Evolutionary conservation across 2,888 invertebrate genomes (phyloP), one percentile per base, ranked within the genome.

Genomic region (Cepaea hortensis): DNA sequence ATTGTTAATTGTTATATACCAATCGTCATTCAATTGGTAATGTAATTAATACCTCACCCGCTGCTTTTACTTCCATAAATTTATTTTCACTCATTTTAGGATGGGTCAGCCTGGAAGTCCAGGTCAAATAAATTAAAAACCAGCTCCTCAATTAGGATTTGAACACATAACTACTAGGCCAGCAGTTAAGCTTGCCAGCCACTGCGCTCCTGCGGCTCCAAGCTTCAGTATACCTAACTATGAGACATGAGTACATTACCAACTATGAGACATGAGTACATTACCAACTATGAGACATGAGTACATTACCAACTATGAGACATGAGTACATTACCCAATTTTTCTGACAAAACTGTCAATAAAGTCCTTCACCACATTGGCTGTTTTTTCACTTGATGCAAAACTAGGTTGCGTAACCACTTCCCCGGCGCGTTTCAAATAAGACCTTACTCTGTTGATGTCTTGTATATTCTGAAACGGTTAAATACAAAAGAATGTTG

Each of bases 381-480:
- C 73, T 73, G 75, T 75, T 35, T 11, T 61, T 18, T 75, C 50
- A 65, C 48, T 73, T 48, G 83, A 23, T 61, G 83, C 61, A 35
- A 83, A 83, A 48, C 46, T 61, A 6, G 73, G 35, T 23, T 73
- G 62, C 18, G 48, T 73, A 48, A 83, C n/a, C 46, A 48, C 23
- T 46, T 83, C 83, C n/a, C 73, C 62, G 61, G 73, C 73, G 4
- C 23, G 55, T 62, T 75, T 73, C 13, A 83, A n/a, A n/a, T 75
- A 73, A 62, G 75, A 73, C 18, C 20, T 65, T 6, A 81, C 46
- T 48, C 65, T 81, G 20, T n/a, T 48, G 20, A 68, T 35, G 55
- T 81, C 81, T 46, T 48, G 35, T 35, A 20, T 80, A 18, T 65
- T 65, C 80, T 80, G 80, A 80, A 80, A 80, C 46, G 65, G 11